Evolutionary conservation across 1,140 invertebrate species (phyloP).

Genomic region (Glossosoma conforme): DNA sequence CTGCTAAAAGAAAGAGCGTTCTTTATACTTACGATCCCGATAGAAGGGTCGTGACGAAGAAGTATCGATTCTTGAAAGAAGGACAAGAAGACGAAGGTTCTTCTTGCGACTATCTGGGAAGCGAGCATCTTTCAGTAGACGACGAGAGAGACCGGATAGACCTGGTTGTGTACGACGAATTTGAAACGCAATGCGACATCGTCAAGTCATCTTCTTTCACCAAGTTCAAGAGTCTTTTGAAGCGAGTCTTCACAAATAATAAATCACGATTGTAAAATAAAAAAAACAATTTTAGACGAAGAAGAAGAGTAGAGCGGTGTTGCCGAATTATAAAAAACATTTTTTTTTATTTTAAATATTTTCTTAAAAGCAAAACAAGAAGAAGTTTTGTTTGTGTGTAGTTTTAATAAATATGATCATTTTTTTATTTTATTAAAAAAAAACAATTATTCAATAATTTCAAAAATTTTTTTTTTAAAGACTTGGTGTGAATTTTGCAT

Average conservation of each 20-base stretch:
- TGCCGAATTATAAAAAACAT: too few relatives aligned
- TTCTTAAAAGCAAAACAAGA: too few relatives aligned
- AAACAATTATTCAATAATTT: too few relatives aligned
- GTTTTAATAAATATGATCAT: too few relatives aligned
- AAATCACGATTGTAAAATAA: slow-evolving; percentile 13
- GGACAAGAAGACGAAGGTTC: slow-evolving; percentile 15
- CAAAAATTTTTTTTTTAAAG: too few relatives aligned
- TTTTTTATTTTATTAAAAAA: too few relatives aligned
- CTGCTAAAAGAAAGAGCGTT: slow-evolving; percentile 23
- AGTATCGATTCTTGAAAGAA: slow-evolving; percentile 12
- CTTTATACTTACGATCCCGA: slow-evolving; percentile 23
- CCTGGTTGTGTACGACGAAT: not conserved
- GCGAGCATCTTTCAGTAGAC: not conserved
- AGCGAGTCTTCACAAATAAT: slow-evolving; percentile 23
- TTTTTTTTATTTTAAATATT: too few relatives aligned
- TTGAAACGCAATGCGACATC: too few relatives aligned
- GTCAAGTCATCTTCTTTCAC: slow-evolving; percentile 26
- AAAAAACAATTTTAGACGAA: too few relatives aligned
- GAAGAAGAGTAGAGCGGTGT: too few relatives aligned
- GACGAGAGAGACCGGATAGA: not conserved
- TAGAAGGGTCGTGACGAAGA: slow-evolving; percentile 17
- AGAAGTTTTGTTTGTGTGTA: too few relatives aligned
- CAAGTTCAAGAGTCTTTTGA: slow-evolving; percentile 25
- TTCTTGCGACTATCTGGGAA: not conserved
- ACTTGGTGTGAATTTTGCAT: too few relatives aligned